These are phyloP conservation scores for Diploptera punctata DNA, from an alignment of 2,888 invertebrate species.

Conservation along the genomic window DNA sequence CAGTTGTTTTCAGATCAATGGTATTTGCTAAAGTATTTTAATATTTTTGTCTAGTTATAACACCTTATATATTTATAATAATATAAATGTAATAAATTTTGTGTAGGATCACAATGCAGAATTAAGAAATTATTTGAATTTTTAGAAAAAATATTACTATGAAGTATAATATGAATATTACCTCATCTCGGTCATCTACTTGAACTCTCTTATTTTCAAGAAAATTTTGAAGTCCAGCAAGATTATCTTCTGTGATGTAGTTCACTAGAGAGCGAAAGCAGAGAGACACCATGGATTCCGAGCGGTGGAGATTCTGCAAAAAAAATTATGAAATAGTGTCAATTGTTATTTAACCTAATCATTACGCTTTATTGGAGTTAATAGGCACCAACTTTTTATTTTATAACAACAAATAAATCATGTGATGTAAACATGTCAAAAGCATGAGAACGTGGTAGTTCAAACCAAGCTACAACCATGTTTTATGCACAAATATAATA, in stretches of 20 bases:
- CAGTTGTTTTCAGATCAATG: too few relatives aligned
- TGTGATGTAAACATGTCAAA: not conserved
- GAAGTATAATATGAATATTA: too few relatives aligned
- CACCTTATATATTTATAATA: too few relatives aligned
- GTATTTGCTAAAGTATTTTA: too few relatives aligned
- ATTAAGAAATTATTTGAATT: too few relatives aligned
- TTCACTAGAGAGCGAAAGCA: slow-evolving; percentile 82
- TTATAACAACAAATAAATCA: not conserved
- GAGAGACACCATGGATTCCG: slow-evolving; percentile 91
- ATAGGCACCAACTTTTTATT: not conserved
- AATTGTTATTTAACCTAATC: slow-evolving; percentile 3
- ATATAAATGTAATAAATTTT: too few relatives aligned
- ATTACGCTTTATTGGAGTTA: not conserved
- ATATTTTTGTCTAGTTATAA: too few relatives aligned
- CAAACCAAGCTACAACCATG: too few relatives aligned
- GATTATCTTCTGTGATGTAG: slow-evolving; percentile 82
- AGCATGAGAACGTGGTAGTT: not conserved
- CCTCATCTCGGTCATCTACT: slow-evolving; percentile 89
- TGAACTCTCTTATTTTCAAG: slow-evolving; percentile 81
- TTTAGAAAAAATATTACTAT: too few relatives aligned
- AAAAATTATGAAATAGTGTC: not conserved
- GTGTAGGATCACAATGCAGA: too few relatives aligned
- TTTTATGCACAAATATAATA: too few relatives aligned
- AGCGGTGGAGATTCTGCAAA: slow-evolving; percentile 81
- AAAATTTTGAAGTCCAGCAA: slow-evolving; percentile 79